Conservation (phyloP, 1,140 invertebrate species). For the Dreissena polymorpha region DNA sequence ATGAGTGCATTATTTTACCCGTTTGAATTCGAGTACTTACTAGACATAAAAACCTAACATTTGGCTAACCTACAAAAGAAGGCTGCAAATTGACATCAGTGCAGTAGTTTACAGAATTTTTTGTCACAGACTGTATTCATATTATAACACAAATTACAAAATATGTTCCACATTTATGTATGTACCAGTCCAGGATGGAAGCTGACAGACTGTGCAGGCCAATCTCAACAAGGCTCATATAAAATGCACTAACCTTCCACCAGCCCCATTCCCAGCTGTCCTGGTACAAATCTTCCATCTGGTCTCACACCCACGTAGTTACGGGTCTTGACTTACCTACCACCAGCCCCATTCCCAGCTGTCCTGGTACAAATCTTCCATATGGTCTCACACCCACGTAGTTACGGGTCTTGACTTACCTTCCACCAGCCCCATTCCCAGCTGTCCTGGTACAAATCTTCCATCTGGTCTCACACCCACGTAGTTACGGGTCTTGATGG, state of each 20-base stretch:
- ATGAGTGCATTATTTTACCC: no score
- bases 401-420: conserved; percentile 84
- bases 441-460: conserved; percentile 91
- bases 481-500: conserved; percentile 89
- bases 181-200: no score
- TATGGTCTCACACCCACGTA: conserved; percentile 90
- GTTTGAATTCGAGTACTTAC: no score
- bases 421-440: conserved; percentile 98
- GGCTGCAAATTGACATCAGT: no score
- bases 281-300: conserved; percentile 90
- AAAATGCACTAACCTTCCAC: conserved; percentile 86
- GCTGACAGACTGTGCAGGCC: no score
- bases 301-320: conserved; percentile 89
- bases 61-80: no score
- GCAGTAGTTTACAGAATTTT: no score
- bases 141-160: no score
- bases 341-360: conserved; percentile 97
- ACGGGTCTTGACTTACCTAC: conserved; percentile 87
- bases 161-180: no score
- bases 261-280: conserved; percentile 96
- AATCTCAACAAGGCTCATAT: no score
- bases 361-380: conserved; percentile 91
- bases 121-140: no score
- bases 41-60: no score
- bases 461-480: conserved; percentile 87